Base-by-base conservation (phyloP, 30 jellyfish, hydroid and myxozoan genomes). In the Haliclystus octoradiatus region DNA sequence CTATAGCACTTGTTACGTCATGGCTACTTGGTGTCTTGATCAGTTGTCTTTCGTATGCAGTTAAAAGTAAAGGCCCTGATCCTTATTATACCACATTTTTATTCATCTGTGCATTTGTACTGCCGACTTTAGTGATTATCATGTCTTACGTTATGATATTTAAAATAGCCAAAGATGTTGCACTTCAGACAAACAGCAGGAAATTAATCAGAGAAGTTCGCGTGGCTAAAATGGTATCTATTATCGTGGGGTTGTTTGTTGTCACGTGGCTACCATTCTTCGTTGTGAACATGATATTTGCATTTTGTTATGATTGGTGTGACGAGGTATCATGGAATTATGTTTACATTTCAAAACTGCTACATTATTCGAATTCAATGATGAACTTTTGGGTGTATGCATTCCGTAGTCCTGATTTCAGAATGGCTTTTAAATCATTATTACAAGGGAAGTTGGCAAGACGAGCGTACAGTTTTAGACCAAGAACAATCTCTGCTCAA, bases 191-290 rank as follows among this genome's bases (percentile, higher is more conserved):
- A 32, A 63, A 46, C 80, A 64, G 69, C 24, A 68, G 84, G 30
- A 50, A 71, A 51, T 2, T 71, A 0, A 70, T 84, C 26, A 80
- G 73, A 31, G 96, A 86, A 62, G 65, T 86, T 79, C 84, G 72
- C 49, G 72, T 86, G 28, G 96, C 96, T 1, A 73, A 81, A 30
- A 86, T 85, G 85, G 75, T 86, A 28, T 81, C 93, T 31, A 64
- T 86, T 13, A 86, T 86, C 3, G 75, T 86, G 2, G 92, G 96
- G n/a, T 70, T 86, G 62, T 86, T 86, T 53, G 74, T 78, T 9
- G 7, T 73, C 14, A 78, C 92, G 33, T 86, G 96, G 96, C 70
- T 77, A 88, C 96, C 96, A 28, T 86, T 86, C 52, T 86, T 86
- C 49, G 62, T 73, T 0, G 33, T 78, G 49, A 86, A 75, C 75